Conservation (phyloP, 1,140 invertebrate species). For the Polypedilum vanderplanki region DNA sequence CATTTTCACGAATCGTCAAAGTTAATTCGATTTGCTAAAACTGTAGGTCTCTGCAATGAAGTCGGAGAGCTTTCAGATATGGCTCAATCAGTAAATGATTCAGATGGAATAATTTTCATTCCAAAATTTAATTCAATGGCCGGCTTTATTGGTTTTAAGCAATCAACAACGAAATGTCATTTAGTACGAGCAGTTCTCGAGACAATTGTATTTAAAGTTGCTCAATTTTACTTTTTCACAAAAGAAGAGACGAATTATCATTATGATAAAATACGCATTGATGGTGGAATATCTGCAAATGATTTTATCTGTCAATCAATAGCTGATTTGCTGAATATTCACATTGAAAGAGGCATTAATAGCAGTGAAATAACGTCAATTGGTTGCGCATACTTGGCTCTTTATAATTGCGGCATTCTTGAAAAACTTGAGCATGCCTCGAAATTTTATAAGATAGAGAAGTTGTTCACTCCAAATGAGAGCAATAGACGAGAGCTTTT, state of each 20-base stretch:
- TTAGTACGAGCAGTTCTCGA: slow-evolving; percentile 78
- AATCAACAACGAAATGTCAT: slow-evolving; percentile 68
- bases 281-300: slow-evolving; percentile 91
- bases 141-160: slow-evolving; percentile 78
- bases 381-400: slow-evolving; percentile 74
- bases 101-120: slow-evolving; percentile 82
- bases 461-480: not conserved
- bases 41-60: slow-evolving; percentile 62
- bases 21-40: slow-evolving; percentile 78
- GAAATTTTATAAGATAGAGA: not conserved
- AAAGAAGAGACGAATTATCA: slow-evolving; percentile 56
- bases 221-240: slow-evolving; percentile 65
- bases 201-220: slow-evolving; percentile 75
- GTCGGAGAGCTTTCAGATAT: slow-evolving; percentile 61
- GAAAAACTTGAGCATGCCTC: not conserved
- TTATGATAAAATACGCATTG: slow-evolving; percentile 60
- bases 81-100: slow-evolving; percentile 63
- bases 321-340: slow-evolving; percentile 66
- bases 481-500: not conserved
- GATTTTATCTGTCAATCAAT: slow-evolving; percentile 84
- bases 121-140: slow-evolving; percentile 79
- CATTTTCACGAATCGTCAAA: slow-evolving; percentile 81
- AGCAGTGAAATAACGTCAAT: slow-evolving; percentile 65
- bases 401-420: slow-evolving; percentile 60
- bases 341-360: slow-evolving; percentile 60